Percentiles rank a stretch among this genome's conserved stretches.
Evolutionary conservation across 2,888 invertebrate species (phyloP).

Genomic region (Asteroscopus sphinx): DNA sequence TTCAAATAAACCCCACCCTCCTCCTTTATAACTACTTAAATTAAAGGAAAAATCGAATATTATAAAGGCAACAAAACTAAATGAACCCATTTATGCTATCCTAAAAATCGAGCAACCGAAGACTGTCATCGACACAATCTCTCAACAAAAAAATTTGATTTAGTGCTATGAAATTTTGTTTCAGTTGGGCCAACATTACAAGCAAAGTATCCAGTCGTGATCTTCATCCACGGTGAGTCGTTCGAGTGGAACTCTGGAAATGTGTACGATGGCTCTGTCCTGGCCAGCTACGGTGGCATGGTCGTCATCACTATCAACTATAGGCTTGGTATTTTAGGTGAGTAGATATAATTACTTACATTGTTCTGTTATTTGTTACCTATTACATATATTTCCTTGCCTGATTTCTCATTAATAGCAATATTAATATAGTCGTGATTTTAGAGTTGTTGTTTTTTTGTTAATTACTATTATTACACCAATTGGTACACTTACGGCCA

Average conservation of each 20-base stretch:
- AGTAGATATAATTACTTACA: conserved; percentile 58
- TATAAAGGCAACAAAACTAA: too few relatives aligned
- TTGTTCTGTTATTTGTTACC: background rate
- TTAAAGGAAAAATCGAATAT: too few relatives aligned
- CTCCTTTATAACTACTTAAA: too few relatives aligned
- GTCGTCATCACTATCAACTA: conserved; percentile 99
- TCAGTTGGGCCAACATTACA: conserved; percentile 89
- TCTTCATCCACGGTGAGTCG: conserved; percentile 98
- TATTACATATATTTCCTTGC: background rate
- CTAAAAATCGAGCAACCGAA: too few relatives aligned
- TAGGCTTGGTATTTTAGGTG: conserved; percentile 96
- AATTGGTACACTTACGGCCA: too few relatives aligned
- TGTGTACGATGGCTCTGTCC: conserved; percentile 98
- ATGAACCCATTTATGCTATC: too few relatives aligned
- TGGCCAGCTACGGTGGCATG: conserved; percentile 97
- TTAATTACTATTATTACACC: too few relatives aligned
- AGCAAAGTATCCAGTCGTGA: conserved; percentile 94
- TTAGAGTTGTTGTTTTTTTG: too few relatives aligned
- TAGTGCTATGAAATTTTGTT: conserved; percentile 69
- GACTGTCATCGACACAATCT: too few relatives aligned
- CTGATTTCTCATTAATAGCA: too few relatives aligned
- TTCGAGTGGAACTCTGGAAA: conserved; percentile 99
- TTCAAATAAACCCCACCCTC: too few relatives aligned
- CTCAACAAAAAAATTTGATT: background rate
- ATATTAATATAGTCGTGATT: too few relatives aligned